phyloP scores from a whole-genome alignment of 2,888 invertebrate species.

The Lordiphosa andalusiaca region DNA sequence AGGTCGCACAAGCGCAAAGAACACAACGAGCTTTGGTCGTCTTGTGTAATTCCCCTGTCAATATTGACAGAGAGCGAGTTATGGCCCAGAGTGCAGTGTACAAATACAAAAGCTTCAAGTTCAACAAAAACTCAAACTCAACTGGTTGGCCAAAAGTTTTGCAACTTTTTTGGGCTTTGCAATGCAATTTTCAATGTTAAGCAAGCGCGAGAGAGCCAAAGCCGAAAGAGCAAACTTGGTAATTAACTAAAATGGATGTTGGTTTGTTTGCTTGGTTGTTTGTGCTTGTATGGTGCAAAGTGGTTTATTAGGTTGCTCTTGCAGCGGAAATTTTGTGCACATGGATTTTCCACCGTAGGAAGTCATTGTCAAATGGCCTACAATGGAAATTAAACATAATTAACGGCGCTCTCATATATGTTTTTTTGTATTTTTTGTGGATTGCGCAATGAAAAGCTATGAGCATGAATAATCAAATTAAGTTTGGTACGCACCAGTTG shows the following conservation, averaged over 20 bases:
- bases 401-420: conserved; percentile 32
- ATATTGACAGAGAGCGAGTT: conserved; percentile 5
- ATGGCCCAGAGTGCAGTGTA: not conserved
- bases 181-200: conserved; percentile 62
- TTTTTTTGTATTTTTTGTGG: not conserved
- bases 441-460: conserved; percentile 53
- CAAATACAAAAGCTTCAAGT: conserved; percentile 5
- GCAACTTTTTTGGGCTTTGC: conserved; percentile 39
- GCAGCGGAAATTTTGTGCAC: conserved; percentile 34
- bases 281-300: conserved; percentile 31
- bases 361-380: conserved; percentile 59
- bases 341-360: conserved; percentile 54
- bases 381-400: conserved; percentile 64
- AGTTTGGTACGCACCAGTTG: conserved; percentile 7
- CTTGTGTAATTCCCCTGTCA: conserved; percentile 5
- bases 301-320: conserved; percentile 48
- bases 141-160: conserved; percentile 26
- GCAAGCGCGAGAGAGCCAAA: conserved; percentile 20
- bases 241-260: conserved; percentile 29
- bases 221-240: conserved; percentile 23
- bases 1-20: too few relatives aligned
- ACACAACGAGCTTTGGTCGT: conserved; percentile 1
- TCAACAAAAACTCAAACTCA: conserved; percentile 7
- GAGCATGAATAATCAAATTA: conserved; percentile 6
- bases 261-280: conserved; percentile 7